Conservation (phyloP, 2,888 invertebrate species). For the Dolichomitus sp. region DNA sequence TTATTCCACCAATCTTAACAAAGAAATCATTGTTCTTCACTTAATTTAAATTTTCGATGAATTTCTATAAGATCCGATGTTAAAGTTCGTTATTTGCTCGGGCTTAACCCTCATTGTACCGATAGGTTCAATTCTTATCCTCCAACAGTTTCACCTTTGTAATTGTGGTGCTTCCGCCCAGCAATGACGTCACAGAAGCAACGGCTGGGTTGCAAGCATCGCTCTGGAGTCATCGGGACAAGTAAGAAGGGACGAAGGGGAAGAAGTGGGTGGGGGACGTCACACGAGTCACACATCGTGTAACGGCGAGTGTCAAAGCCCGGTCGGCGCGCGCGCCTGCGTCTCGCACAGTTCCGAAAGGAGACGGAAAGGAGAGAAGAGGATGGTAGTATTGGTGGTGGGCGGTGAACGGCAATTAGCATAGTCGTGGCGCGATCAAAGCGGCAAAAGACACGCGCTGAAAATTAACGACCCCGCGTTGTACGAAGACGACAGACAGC, state of each 20-base stretch:
- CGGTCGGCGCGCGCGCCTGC: constrained; percentile 10
- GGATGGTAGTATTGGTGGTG: constrained; percentile 64
- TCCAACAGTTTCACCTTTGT: constrained; percentile 11
- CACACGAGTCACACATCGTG: constrained; percentile 50
- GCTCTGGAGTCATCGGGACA: not conserved
- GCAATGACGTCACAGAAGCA: constrained; percentile 9
- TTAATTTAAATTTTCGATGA: no score
- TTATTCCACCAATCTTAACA: no score
- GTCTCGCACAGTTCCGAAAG: not conserved
- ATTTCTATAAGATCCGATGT: no score
- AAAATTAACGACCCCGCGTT: constrained; percentile 68
- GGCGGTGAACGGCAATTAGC: constrained; percentile 76
- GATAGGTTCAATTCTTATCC: not conserved
- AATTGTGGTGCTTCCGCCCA: constrained; percentile 5
- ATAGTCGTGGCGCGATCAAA: constrained; percentile 75
- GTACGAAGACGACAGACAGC: constrained; percentile 61
- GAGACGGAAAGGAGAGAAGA: constrained; percentile 24
- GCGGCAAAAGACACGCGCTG: constrained; percentile 71
- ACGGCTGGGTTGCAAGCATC: not conserved
- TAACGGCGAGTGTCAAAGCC: constrained; percentile 56
- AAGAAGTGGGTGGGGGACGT: not conserved
- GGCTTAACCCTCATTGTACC: not conserved
- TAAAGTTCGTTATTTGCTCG: not conserved
- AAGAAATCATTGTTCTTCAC: no score
- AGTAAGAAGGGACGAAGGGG: not conserved